A percentile compares a stretch with the other conserved stretches of the same genome.
Conservation (phyloP, 2,113 vertebrate genomes). For the Alethe castanea region DNA sequence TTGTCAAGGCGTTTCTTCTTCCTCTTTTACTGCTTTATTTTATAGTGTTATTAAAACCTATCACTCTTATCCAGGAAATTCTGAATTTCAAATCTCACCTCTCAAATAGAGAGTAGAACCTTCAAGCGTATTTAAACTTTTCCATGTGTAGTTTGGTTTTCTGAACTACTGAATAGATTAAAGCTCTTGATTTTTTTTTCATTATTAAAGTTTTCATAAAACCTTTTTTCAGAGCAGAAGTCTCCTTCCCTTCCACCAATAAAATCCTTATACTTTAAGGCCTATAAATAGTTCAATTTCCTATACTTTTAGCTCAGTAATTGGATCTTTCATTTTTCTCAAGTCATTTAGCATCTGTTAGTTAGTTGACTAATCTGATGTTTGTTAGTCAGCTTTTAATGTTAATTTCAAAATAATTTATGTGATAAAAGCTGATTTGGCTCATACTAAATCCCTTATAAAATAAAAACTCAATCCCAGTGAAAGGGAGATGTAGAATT, state of each 20-base stretch:
- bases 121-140: neutral
- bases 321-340: neutral
- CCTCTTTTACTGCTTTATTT: constrained; percentile 1
- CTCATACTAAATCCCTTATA: neutral
- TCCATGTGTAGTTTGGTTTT: neutral
- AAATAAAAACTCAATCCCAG: neutral
- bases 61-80: constrained; percentile 30
- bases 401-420: neutral
- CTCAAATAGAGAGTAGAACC: neutral
- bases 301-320: neutral
- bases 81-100: constrained; percentile 16
- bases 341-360: neutral
- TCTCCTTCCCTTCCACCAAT: neutral
- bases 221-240: neutral
- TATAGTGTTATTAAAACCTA: neutral
- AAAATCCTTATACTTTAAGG: neutral
- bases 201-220: neutral
- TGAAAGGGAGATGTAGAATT: neutral
- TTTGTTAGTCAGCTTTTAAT: neutral
- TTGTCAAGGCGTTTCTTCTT: constrained; percentile 2
- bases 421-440: neutral
- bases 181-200: neutral
- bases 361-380: neutral
- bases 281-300: neutral
- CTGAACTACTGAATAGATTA: neutral